phyloP scores from a whole-genome alignment of 1,140 invertebrate species.

The Euura lappo region DNA sequence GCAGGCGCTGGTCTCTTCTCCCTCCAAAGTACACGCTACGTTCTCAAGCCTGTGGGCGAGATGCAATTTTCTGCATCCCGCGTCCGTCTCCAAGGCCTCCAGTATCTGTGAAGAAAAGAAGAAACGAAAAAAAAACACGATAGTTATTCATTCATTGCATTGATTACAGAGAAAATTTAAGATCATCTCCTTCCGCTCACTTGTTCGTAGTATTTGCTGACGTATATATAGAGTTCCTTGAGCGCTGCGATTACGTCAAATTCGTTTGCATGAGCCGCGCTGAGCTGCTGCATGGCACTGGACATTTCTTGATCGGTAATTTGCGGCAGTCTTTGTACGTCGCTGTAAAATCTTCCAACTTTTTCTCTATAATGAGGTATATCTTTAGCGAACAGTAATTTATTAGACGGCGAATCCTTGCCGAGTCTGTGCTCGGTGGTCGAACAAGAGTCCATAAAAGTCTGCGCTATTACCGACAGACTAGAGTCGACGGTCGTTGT shows the following conservation, averaged over 20 bases:
- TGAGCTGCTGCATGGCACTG: conserved; percentile 90
- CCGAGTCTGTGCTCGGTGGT: conserved; percentile 87
- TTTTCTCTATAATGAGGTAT: conserved; percentile 88
- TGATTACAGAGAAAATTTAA: neutral
- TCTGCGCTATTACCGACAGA: conserved; percentile 93
- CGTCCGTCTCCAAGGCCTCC: conserved; percentile 82
- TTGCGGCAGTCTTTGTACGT: conserved; percentile 82
- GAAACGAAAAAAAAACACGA: conserved; percentile 16
- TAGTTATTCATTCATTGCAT: neutral
- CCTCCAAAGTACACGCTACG: conserved; percentile 88
- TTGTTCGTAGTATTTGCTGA: conserved; percentile 91
- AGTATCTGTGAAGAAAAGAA: conserved; percentile 66
- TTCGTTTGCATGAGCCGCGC: conserved; percentile 83
- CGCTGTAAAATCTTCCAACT: conserved; percentile 86
- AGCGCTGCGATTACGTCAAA: conserved; percentile 90
- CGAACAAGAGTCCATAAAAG: conserved; percentile 95
- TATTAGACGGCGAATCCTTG: conserved; percentile 95
- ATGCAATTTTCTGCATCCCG: conserved; percentile 84
- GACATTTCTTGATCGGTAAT: conserved; percentile 93
- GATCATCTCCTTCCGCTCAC: conserved; percentile 64
- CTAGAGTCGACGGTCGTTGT: conserved; percentile 91
- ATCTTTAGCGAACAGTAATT: conserved; percentile 93
- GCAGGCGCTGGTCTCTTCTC: conserved; percentile 68
- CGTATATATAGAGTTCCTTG: conserved; percentile 93
- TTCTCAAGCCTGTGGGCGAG: conserved; percentile 88